phyloP scores from a whole-genome alignment of 2,888 invertebrate genomes.

The Dasysyrphus albostriatus region DNA sequence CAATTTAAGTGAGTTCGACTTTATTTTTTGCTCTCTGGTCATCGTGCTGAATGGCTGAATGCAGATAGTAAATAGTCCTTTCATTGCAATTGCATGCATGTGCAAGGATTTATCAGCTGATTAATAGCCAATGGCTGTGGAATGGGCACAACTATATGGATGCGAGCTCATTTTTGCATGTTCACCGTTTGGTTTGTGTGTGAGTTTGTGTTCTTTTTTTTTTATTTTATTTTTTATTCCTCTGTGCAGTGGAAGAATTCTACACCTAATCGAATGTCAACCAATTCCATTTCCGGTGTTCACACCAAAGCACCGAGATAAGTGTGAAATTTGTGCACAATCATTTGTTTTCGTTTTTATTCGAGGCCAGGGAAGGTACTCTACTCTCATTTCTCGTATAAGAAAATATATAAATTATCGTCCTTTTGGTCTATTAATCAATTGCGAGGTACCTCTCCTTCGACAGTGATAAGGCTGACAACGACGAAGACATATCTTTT shows the following conservation, averaged over 20 bases:
- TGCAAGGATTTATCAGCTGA: conserved; percentile 67
- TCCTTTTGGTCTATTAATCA: conserved; percentile 73
- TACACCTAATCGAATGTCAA: conserved; percentile 74
- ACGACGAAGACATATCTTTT: conserved; percentile 67
- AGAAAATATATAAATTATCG: conserved; percentile 50
- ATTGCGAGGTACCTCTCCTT: conserved; percentile 54
- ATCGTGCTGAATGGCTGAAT: conserved; percentile 42
- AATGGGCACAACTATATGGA: not conserved
- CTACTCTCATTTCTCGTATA: not conserved
- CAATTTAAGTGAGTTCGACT: conserved; percentile 66
- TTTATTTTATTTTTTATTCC: not conserved
- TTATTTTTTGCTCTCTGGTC: conserved; percentile 20
- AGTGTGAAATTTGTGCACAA: conserved; percentile 69
- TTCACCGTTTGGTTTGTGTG: conserved; percentile 14
- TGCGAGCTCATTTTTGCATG: conserved; percentile 61
- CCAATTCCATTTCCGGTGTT: conserved; percentile 68
- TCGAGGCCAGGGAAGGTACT: not conserved
- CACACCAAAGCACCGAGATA: conserved; percentile 56
- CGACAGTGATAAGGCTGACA: conserved; percentile 73
- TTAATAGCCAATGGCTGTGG: conserved; percentile 58
- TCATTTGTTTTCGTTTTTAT: conserved; percentile 72
- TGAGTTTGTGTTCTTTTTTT: not conserved
- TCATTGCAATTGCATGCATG: conserved; percentile 34
- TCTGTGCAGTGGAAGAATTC: conserved; percentile 9
- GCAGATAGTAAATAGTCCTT: conserved; percentile 65